phyloP scores from a whole-genome alignment of 2,797 vertebrate species.

The Etheostoma perlongum region DNA sequence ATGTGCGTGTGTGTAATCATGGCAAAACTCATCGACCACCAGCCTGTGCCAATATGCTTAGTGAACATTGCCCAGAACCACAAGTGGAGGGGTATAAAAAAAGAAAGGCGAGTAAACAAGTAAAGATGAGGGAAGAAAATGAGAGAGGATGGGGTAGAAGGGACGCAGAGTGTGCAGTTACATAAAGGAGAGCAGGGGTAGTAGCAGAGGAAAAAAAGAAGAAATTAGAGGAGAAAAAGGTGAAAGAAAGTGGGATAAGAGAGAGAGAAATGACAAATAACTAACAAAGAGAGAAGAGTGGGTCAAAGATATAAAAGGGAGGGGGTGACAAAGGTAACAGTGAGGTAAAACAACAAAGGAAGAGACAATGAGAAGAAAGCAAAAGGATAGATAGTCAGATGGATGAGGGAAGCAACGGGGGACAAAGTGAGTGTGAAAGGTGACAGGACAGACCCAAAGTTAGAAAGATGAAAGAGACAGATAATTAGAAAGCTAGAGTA shows the following conservation, averaged over 20 bases:
- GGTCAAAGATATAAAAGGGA: constrained; percentile 49
- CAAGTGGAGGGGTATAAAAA: constrained; percentile 48
- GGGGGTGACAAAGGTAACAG: constrained; percentile 35
- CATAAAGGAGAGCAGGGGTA: constrained; percentile 5
- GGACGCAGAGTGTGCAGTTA: constrained; percentile 1
- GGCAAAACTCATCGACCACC: constrained; percentile 69
- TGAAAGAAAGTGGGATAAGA: constrained; percentile 24
- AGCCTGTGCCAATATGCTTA: constrained; percentile 74
- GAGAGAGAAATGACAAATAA: constrained; percentile 45
- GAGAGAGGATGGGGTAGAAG: constrained; percentile 3
- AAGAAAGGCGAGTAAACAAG: constrained; percentile 39
- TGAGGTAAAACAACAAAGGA: constrained; percentile 59
- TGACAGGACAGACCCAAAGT: constrained; percentile 41
- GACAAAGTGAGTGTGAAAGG: constrained; percentile 55
- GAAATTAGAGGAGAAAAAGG: constrained; percentile 9
- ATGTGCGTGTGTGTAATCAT: constrained; percentile 60
- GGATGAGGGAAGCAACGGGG: constrained; percentile 28
- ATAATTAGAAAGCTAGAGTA: constrained; percentile 59
- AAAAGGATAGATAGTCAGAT: constrained; percentile 30
- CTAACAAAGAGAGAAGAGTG: constrained; percentile 32
- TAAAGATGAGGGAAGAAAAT: constrained; percentile 38
- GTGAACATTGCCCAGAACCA: constrained; percentile 65
- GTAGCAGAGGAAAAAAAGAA: neutral
- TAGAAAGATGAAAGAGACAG: constrained; percentile 55
- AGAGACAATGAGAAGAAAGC: constrained; percentile 19